Conservation (phyloP, 2,797 vertebrate species). For the Gila robusta region DNA sequence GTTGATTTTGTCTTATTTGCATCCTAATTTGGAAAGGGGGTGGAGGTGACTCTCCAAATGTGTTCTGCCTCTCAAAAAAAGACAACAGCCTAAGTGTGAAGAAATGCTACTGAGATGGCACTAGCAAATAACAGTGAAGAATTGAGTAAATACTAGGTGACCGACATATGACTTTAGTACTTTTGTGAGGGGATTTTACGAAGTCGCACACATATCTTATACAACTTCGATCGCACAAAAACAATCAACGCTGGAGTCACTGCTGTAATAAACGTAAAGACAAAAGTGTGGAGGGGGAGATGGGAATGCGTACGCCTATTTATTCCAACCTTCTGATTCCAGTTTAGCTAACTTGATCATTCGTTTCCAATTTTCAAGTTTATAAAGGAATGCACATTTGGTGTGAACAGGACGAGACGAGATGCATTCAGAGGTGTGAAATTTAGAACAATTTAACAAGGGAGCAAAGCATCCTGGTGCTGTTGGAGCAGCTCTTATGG, state of each 20-base stretch:
- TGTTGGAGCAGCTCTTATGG: background rate
- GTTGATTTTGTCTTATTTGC: constrained; percentile 17
- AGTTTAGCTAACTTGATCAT: constrained; percentile 69
- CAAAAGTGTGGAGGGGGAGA: background rate
- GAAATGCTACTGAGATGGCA: background rate
- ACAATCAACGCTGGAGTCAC: background rate
- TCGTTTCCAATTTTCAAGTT: constrained; percentile 70
- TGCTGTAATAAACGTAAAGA: background rate
- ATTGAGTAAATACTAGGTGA: background rate
- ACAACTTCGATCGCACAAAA: background rate
- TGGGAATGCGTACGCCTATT: constrained; percentile 40
- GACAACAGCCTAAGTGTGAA: background rate
- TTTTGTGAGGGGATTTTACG: background rate
- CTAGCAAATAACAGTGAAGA: background rate
- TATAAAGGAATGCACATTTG: constrained; percentile 64
- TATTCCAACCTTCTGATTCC: constrained; percentile 71
- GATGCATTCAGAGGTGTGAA: constrained; percentile 23
- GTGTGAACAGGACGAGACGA: constrained; percentile 43
- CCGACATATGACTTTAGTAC: background rate
- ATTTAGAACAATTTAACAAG: background rate
- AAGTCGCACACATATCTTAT: background rate
- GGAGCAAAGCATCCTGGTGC: background rate
- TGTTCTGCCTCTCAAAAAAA: background rate
- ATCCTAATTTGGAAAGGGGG: background rate
- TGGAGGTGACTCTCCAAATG: constrained; percentile 1